These are phyloP conservation scores for Tragelaphus strepsiceros DNA, from an alignment of 2,113 vertebrate genomes.

Conservation along the genomic window DNA sequence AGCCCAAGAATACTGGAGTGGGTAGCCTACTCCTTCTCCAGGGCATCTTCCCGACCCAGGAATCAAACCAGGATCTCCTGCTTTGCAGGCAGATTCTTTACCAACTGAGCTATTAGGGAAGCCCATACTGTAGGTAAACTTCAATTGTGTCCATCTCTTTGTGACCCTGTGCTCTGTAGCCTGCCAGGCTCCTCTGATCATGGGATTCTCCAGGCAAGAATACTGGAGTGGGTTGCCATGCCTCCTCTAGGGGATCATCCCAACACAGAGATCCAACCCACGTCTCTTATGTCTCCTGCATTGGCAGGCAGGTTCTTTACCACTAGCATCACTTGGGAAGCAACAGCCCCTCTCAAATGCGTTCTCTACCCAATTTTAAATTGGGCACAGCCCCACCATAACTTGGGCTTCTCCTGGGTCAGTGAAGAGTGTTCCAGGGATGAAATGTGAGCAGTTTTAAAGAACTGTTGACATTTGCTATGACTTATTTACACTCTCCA, in stretches of 20 bases:
- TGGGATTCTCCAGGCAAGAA: neutral
- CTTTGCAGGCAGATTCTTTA: neutral
- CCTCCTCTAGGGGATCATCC: neutral
- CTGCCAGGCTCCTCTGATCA: neutral
- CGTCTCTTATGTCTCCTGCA: neutral
- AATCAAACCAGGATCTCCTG: neutral
- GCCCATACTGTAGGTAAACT: neutral
- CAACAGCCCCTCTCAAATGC: neutral
- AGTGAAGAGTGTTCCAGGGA: neutral
- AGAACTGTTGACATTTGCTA: neutral
- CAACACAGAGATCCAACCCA: neutral
- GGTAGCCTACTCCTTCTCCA: neutral
- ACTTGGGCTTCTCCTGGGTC: neutral
- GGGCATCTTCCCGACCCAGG: neutral
- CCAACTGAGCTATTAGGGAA: neutral
- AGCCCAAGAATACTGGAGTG: neutral
- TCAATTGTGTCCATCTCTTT: neutral
- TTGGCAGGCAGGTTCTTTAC: neutral
- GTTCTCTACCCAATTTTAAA: neutral
- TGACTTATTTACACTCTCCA: neutral
- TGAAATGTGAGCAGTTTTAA: neutral
- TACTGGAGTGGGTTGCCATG: neutral
- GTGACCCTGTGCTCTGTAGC: neutral
- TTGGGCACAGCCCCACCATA: accelerated
- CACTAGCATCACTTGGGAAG: neutral